These are phyloP conservation scores for Amphiprion clarkii DNA, from an alignment of 2,797 vertebrate species.

Conservation along the genomic window DNA sequence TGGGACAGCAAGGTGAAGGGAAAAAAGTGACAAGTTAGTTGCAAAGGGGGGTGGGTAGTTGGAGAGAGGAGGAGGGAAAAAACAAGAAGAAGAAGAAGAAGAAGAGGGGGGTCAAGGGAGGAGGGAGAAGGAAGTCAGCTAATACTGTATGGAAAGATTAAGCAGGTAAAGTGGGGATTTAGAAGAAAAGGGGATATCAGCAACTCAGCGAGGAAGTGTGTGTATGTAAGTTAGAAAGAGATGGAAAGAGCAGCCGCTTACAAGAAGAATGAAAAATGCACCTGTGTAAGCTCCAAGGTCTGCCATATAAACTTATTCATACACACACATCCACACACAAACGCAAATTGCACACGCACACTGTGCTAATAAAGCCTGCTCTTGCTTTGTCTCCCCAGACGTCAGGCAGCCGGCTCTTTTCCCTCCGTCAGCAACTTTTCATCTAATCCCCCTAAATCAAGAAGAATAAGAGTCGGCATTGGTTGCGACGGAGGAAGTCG, in stretches of 20 bases:
- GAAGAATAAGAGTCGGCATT: constrained; percentile 64
- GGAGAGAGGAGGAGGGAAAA: background rate
- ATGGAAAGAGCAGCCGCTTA: background rate
- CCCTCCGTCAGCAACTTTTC: constrained; percentile 68
- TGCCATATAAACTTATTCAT: background rate
- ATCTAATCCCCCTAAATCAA: constrained; percentile 75
- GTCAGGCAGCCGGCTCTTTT: constrained; percentile 49
- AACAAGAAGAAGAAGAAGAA: background rate
- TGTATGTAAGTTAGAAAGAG: background rate
- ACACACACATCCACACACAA: constrained; percentile 14
- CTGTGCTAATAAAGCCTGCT: constrained; percentile 58
- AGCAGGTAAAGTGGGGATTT: background rate
- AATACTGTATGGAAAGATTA: constrained; percentile 8
- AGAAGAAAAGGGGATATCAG: background rate
- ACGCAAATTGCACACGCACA: constrained; percentile 15
- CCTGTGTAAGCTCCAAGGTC: constrained; percentile 3
- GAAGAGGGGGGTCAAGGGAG: background rate
- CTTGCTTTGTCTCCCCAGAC: constrained; percentile 58
- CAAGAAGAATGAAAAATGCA: constrained; percentile 24
- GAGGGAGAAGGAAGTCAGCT: background rate
- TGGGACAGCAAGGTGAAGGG: constrained; percentile 28
- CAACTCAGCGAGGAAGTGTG: background rate
- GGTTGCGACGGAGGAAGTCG: constrained; percentile 54
- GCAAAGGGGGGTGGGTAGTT: background rate
- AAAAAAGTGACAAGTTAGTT: constrained; percentile 43